These are phyloP conservation scores for Anarrhichthys ocellatus DNA, from an alignment of 2,113 vertebrate genomes.

Conservation along the genomic window DNA sequence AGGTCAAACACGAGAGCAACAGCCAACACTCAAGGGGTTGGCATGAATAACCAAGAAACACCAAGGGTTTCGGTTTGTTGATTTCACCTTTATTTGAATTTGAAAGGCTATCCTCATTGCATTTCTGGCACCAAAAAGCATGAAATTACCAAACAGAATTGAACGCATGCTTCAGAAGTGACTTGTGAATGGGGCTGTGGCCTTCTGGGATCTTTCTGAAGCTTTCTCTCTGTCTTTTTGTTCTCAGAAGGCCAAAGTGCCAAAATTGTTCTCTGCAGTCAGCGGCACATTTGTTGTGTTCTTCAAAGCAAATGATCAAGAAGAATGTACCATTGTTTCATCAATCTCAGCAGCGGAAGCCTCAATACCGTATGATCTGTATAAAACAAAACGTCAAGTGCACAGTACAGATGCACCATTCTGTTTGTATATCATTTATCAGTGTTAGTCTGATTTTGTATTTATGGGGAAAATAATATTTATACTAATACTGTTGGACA, in stretches of 20 bases:
- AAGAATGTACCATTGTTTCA: not conserved
- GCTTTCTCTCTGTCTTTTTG: conserved; percentile 1
- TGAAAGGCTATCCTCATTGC: not conserved
- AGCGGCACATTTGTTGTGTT: conserved; percentile 18
- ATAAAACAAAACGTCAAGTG: conserved; percentile 12
- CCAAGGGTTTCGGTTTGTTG: not conserved
- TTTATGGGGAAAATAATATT: not conserved
- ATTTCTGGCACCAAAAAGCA: conserved; percentile 10
- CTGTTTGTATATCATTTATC: not conserved
- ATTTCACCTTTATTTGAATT: not conserved
- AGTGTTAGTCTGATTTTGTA: not conserved
- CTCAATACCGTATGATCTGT: not conserved
- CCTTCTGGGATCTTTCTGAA: conserved; percentile 3
- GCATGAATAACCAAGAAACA: conserved; percentile 5
- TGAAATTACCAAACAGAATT: not conserved
- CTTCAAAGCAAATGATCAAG: not conserved
- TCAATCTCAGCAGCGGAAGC: not conserved
- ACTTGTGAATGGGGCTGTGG: not conserved
- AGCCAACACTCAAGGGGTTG: not conserved
- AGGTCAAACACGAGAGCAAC: not conserved
- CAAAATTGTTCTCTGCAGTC: conserved; percentile 3
- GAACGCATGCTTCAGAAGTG: conserved; percentile 11
- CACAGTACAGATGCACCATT: not conserved
- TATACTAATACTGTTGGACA: not conserved
- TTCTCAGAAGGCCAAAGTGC: conserved; percentile 1